These are phyloP conservation scores for Martes martes DNA, from an alignment of 2,113 vertebrate genomes.

Conservation along the genomic window DNA sequence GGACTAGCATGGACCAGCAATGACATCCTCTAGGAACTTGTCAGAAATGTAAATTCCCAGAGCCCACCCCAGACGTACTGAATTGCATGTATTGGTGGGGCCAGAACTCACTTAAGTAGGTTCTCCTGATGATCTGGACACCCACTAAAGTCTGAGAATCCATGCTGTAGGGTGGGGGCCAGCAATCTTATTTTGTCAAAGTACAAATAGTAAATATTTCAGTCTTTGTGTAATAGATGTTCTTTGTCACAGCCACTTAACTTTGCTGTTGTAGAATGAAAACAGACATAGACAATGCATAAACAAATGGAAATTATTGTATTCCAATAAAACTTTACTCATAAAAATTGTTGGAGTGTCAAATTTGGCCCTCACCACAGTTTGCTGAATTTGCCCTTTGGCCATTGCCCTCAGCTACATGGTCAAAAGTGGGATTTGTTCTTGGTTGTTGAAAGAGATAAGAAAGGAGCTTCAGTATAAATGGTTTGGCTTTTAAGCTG, in stretches of 20 bases:
- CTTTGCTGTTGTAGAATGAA: neutral
- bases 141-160: neutral
- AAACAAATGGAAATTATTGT: neutral
- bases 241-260: neutral
- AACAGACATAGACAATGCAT: neutral
- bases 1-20: no score
- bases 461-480: neutral
- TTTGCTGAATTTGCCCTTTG: neutral
- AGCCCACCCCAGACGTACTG: neutral
- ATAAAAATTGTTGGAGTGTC: neutral
- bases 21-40: neutral
- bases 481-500: neutral
- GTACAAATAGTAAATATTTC: neutral
- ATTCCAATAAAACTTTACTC: neutral
- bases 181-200: neutral
- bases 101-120: neutral
- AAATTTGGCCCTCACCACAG: neutral
- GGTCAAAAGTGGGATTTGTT: neutral
- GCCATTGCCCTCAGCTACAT: neutral
- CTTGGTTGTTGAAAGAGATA: neutral
- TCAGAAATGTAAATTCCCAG: neutral
- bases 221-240: neutral
- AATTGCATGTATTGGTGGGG: neutral
- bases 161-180: no score
- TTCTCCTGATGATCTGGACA: neutral